Evolutionary conservation across 2,888 invertebrate species (phyloP).

Genomic region (Patella pellucida): DNA sequence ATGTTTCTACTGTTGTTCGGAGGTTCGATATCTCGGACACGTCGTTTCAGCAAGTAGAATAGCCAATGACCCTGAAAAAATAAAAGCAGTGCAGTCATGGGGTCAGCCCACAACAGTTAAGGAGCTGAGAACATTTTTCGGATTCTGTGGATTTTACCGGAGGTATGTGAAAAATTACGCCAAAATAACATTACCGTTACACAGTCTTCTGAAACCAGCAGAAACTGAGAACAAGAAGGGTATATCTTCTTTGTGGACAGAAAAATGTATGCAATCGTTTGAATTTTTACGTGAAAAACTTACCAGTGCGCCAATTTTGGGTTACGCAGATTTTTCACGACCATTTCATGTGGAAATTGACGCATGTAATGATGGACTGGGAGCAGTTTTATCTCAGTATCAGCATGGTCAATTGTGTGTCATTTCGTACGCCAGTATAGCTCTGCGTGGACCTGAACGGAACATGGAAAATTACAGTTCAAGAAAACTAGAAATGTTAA

Average conservation of each 20-base stretch:
- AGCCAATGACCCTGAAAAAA: conserved; percentile 16
- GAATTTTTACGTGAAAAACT: not conserved
- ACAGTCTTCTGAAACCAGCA: no score
- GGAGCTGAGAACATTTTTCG: conserved; percentile 20
- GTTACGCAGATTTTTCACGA: conserved; percentile 16
- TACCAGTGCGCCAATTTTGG: conserved; percentile 16
- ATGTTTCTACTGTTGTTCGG: conserved; percentile 11
- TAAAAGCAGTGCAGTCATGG: conserved; percentile 11
- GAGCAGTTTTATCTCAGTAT: conserved; percentile 24
- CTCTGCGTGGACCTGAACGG: conserved; percentile 15
- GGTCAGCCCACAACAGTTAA: conserved; percentile 8
- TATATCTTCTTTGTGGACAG: no score
- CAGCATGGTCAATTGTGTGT: conserved; percentile 7
- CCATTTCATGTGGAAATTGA: conserved; percentile 4
- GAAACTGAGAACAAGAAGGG: no score
- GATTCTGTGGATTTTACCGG: not conserved
- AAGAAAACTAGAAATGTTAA: no score
- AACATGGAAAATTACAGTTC: no score
- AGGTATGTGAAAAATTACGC: no score
- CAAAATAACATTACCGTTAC: no score
- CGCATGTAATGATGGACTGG: conserved; percentile 15
- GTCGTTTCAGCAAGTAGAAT: conserved; percentile 18
- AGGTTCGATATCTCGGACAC: conserved; percentile 22
- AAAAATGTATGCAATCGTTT: no score
- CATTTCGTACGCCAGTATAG: conserved; percentile 21